Evolutionary conservation across 2,113 vertebrate species (phyloP), one percentile per base, ranked within the genome.

Genomic region (Scophthalmus maximus): DNA sequence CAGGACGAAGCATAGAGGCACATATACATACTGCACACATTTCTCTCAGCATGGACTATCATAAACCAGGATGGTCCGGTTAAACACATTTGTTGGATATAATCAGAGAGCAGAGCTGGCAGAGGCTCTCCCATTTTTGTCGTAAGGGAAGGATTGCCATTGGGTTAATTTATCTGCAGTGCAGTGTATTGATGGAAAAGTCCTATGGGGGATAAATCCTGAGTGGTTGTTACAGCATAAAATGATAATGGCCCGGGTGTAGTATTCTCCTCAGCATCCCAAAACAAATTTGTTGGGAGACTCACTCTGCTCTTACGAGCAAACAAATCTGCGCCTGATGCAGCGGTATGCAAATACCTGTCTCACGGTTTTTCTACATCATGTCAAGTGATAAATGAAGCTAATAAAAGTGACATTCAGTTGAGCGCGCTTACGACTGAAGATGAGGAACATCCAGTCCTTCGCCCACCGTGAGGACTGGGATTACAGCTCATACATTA

Each of bases 131-230:
- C 58, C 44, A 42, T 76, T 70, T 78, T 49, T 71, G 75, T 76
- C 53, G 8, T 62, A 65, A 68, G 64, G 66, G 60, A 85, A 73
- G 55, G 73, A 66, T 27, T 70, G 78, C 65, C 62, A 66, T 73
- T 78, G 82, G 80, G 74, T 83, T 89, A 78, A 88, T 91, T 88
- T 87, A 90, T 89, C 87, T 86, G 87, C 83, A 89, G 73, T 85
- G 86, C 84, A 83, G 84, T 59, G 55, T 86, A 86, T 86, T 87
- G 86, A 90, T 72, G 79, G 61, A 79, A 80, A 88, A 77, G 76
- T 85, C 73, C 64, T 77, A 75, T 67, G 66, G 78, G 52, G 4
- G 30, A 86, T 85, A 88, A 84, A 88, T 86, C 78, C 81, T 57
- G 71, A 78, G 81, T 63, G 69, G 81, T 84, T 89, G 78, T 88